phyloP scores from a whole-genome alignment of 2,888 invertebrate genomes.

The Venusia cambrica region DNA sequence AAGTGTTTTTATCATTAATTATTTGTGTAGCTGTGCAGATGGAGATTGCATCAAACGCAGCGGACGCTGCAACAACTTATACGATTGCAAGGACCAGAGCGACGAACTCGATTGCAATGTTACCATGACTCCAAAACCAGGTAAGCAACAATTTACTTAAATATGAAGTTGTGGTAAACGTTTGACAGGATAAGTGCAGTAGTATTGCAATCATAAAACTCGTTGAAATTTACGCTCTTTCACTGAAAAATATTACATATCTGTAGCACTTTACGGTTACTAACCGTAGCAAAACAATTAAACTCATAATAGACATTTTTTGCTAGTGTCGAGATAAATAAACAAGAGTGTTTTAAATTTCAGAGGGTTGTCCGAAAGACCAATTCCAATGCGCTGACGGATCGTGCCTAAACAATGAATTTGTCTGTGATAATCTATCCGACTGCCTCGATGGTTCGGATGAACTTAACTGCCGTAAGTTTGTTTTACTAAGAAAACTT shows the following conservation, averaged over 20 bases:
- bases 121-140: slow-evolving; percentile 41
- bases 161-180: too few relatives aligned
- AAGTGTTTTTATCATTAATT: slow-evolving; percentile 32
- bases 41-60: slow-evolving; percentile 68
- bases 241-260: too few relatives aligned
- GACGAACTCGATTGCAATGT: slow-evolving; percentile 80
- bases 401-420: slow-evolving; percentile 80
- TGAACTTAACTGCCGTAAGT: slow-evolving; percentile 80
- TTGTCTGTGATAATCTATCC: slow-evolving; percentile 81
- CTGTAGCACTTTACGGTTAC: too few relatives aligned
- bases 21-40: slow-evolving; percentile 62
- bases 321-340: background rate
- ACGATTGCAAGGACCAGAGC: slow-evolving; percentile 80
- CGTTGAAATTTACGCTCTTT: too few relatives aligned
- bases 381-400: slow-evolving; percentile 71
- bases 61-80: slow-evolving; percentile 78
- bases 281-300: background rate
- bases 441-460: slow-evolving; percentile 84
- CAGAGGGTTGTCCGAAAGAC: slow-evolving; percentile 44
- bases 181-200: too few relatives aligned
- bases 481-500: too few relatives aligned
- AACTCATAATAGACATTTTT: slow-evolving; percentile 1
- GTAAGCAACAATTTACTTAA: too few relatives aligned
- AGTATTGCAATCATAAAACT: too few relatives aligned
- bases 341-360: slow-evolving; percentile 6